Evolutionary conservation across 2,797 vertebrate genomes (phyloP).

Genomic region (Anguilla megastoma): DNA sequence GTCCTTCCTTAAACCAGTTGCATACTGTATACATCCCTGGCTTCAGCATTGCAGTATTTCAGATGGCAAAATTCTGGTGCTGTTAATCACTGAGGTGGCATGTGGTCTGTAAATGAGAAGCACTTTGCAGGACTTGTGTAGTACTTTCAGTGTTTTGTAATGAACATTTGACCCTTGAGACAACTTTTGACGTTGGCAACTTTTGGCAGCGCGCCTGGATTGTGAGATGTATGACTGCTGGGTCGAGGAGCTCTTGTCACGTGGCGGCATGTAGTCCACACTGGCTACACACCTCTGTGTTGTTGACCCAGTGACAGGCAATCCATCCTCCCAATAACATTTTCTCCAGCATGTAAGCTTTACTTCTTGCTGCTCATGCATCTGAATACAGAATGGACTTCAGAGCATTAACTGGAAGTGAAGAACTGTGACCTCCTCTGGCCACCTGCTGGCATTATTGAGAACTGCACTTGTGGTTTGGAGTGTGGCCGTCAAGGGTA

Average conservation of each 20-base stretch:
- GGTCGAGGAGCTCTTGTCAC: neutral
- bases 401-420: neutral
- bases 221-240: conserved; percentile 6
- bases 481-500: neutral
- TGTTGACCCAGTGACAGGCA: conserved; percentile 16
- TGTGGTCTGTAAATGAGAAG: neutral
- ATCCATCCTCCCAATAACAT: conserved; percentile 2
- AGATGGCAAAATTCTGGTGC: neutral
- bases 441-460: conserved; percentile 7
- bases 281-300: conserved; percentile 18
- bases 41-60: neutral
- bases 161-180: neutral
- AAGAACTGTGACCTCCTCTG: neutral
- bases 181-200: neutral
- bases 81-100: neutral
- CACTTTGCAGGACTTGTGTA: neutral
- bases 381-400: neutral
- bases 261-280: neutral
- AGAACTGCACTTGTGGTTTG: neutral
- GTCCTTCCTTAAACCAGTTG: neutral
- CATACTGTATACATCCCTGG: neutral
- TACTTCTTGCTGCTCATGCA: neutral
- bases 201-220: neutral
- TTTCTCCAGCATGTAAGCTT: neutral
- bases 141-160: neutral